Evolutionary conservation across 2,888 invertebrate species (phyloP), one percentile per base, ranked within the genome.

Genomic region (Laothoe populi): DNA sequence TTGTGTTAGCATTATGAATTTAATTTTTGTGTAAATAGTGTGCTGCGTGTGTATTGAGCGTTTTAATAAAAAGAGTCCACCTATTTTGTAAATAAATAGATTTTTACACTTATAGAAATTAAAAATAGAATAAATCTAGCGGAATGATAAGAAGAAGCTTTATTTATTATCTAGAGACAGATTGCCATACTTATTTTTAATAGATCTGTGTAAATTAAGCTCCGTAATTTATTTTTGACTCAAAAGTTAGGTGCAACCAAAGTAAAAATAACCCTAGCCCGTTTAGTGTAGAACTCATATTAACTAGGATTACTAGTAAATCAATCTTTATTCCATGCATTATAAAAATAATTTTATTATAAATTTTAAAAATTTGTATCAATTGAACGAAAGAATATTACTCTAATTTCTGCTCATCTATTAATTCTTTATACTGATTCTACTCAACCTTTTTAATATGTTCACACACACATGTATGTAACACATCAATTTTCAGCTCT

Each of bases 51-150:
- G 80, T 86, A 88, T 82, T 83, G 83, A 83, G 80, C 81, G 84
- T 87, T 89, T 83, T 86, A 87, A 89, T 57, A 63, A 90, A 91
- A 92, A 92, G 85, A 90, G 87, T 90, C 92, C 92, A 92, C 92
- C 92, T 92, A 90, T 90, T 90, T 89, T 92, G 91, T 92, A 92
- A 89, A 90, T 92, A 89, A 81, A 84, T 87, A 88, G 87, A 85
- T 84, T 91, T 91, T 89, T 90, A 91, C 90, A 90, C 87, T 82
- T 79, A 76, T 84, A 84, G 77, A 78, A 75, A 74, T 76, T 81
- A 78, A 75, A 62, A 77, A 81, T 81, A 77, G 73, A 73, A 73
- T 69, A 73, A 69, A 72, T 71, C 70, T 77, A 82, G 79, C 81
- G 76, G 74, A 79, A 78, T 77, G 78, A 74, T 84, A 80, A 79